Percentiles rank a stretch among this genome's conserved stretches.
Conservation (phyloP, 2,888 invertebrate genomes). For the Drosophila ezoana region DNA sequence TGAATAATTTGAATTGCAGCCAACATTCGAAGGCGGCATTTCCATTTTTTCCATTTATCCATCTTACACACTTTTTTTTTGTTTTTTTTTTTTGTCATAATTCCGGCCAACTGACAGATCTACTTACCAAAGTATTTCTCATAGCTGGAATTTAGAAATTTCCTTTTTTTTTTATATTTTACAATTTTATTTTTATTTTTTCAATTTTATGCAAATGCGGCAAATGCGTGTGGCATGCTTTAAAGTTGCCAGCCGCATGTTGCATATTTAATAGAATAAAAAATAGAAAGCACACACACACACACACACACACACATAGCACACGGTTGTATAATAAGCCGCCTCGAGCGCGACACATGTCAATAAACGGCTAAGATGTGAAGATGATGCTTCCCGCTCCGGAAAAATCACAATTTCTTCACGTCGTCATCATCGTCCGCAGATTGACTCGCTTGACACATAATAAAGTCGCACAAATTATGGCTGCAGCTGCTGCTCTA, state of each 20-base stretch:
- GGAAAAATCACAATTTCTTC: conserved; percentile 33
- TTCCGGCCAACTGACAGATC: conserved; percentile 55
- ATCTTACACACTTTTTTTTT: conserved; percentile 51
- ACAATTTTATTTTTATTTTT: neutral
- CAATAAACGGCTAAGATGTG: conserved; percentile 61
- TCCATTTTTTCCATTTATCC: conserved; percentile 51
- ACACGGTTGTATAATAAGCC: conserved; percentile 39
- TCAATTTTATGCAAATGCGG: conserved; percentile 74
- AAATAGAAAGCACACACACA: conserved; percentile 13
- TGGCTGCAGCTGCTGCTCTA: conserved; percentile 63
- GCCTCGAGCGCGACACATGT: conserved; percentile 61
- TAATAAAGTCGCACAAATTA: conserved; percentile 80
- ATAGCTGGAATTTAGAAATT: conserved; percentile 25
- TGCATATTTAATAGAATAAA: conserved; percentile 63
- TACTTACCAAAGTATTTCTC: conserved; percentile 18
- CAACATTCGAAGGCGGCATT: conserved; percentile 46
- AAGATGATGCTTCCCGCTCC: conserved; percentile 22
- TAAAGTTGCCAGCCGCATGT: conserved; percentile 38
- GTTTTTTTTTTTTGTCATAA: conserved; percentile 45
- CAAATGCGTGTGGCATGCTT: conserved; percentile 53
- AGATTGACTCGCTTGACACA: conserved; percentile 80
- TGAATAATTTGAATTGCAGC: conserved; percentile 79
- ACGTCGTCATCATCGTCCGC: conserved; percentile 54
- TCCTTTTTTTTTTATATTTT: conserved; percentile 2
- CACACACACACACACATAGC: neutral